Evolutionary conservation across 2,888 invertebrate species (phyloP).

Genomic region (Lepidonotus clava): DNA sequence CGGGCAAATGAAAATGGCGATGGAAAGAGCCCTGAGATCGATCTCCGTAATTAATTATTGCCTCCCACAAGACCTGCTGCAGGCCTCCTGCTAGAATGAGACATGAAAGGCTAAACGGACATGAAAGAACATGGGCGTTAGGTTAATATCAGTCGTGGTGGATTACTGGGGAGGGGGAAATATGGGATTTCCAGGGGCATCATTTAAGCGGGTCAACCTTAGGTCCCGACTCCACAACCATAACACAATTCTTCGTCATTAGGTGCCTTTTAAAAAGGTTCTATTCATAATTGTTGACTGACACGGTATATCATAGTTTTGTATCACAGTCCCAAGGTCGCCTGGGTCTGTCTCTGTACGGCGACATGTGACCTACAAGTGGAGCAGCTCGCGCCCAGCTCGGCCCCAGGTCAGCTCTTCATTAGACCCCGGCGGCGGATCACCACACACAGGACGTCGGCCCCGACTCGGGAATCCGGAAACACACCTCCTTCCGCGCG

Average conservation of each 20-base stretch:
- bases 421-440: background rate
- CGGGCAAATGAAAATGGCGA: slow-evolving; percentile 34
- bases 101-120: slow-evolving; percentile 47
- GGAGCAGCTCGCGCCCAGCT: background rate
- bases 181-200: slow-evolving; percentile 38
- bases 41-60: slow-evolving; percentile 37
- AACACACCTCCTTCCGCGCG: background rate
- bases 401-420: background rate
- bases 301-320: too few relatives aligned
- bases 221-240: too few relatives aligned
- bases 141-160: slow-evolving; percentile 21
- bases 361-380: background rate
- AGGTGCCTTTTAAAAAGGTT: too few relatives aligned
- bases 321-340: too few relatives aligned
- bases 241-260: too few relatives aligned
- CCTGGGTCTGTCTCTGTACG: too few relatives aligned
- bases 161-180: slow-evolving; percentile 13
- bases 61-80: background rate
- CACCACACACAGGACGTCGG: background rate
- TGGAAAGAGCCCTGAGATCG: slow-evolving; percentile 9
- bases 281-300: too few relatives aligned
- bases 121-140: slow-evolving; percentile 28
- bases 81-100: background rate
- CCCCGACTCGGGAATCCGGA: too few relatives aligned
- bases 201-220: too few relatives aligned